These are phyloP conservation scores for Coptodon rendalli DNA, from an alignment of 2,113 vertebrate species.

Conservation along the genomic window DNA sequence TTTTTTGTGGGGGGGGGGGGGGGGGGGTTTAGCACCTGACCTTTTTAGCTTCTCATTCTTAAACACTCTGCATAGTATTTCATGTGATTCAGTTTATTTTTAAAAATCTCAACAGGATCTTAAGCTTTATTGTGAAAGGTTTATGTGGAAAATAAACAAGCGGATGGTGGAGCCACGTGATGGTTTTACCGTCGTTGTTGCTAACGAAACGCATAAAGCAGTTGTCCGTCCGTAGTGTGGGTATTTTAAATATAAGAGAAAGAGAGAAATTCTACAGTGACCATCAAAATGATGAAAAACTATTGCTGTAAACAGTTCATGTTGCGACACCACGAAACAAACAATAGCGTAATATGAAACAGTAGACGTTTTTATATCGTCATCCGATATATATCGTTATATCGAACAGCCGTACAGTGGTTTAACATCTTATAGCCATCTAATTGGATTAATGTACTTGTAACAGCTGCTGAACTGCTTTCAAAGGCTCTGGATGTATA, in stretches of 20 bases:
- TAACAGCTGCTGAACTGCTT: neutral
- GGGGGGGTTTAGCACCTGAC: neutral
- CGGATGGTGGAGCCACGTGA: accelerated
- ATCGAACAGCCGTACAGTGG: neutral
- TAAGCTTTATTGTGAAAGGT: neutral
- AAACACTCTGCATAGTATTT: neutral
- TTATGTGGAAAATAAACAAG: accelerated
- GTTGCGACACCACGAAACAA: neutral
- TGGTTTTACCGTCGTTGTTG: neutral
- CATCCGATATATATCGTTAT: neutral
- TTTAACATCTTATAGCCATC: neutral
- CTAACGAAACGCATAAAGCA: accelerated
- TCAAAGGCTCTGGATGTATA: neutral
- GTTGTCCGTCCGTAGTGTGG: accelerated
- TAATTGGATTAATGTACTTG: neutral
- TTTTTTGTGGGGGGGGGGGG: neutral
- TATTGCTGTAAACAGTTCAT: neutral
- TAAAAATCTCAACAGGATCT: neutral
- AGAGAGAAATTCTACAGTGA: neutral
- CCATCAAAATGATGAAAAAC: neutral
- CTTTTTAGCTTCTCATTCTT: neutral
- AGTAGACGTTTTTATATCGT: accelerated
- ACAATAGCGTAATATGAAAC: neutral
- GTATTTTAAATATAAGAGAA: neutral
- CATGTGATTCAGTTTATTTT: neutral